Conservation (phyloP, 2,888 invertebrate species). For the Cistogaster globosa region DNA sequence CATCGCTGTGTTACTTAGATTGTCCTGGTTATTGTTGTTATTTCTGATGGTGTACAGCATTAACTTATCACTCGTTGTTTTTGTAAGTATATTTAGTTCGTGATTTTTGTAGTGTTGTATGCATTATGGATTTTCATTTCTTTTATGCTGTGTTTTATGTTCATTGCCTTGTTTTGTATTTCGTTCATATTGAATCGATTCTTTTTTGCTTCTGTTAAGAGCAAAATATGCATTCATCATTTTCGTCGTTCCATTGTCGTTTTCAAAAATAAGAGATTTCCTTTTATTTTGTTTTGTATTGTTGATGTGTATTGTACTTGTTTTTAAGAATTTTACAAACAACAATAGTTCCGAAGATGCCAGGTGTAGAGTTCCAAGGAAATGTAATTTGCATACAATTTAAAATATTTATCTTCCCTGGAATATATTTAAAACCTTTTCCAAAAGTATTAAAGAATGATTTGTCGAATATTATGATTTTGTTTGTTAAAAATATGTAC, state of each 20-base stretch:
- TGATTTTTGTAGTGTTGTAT: conserved; percentile 69
- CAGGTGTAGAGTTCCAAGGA: conserved; percentile 68
- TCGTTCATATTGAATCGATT: conserved; percentile 19
- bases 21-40: conserved; percentile 31
- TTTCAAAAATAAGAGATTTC: conserved; percentile 66
- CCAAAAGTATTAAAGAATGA: not conserved
- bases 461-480: not conserved
- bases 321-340: conserved; percentile 36
- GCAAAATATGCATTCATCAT: conserved; percentile 66
- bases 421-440: not conserved
- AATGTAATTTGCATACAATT: conserved; percentile 67
- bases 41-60: conserved; percentile 45
- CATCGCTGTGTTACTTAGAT: conserved; percentile 53
- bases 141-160: conserved; percentile 51
- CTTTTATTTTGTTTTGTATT: conserved; percentile 49
- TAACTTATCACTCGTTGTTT: conserved; percentile 55
- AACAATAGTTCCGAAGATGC: conserved; percentile 64
- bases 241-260: conserved; percentile 58
- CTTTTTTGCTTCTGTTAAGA: conserved; percentile 20
- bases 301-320: not conserved
- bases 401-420: conserved; percentile 15
- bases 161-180: conserved; percentile 46
- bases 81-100: conserved; percentile 65
- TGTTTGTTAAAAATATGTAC: not conserved
- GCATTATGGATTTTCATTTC: conserved; percentile 68